Percentiles rank a stretch among this genome's conserved stretches.
Conservation (phyloP, 2,797 vertebrate genomes). For the Myiotriccus ornatus region DNA sequence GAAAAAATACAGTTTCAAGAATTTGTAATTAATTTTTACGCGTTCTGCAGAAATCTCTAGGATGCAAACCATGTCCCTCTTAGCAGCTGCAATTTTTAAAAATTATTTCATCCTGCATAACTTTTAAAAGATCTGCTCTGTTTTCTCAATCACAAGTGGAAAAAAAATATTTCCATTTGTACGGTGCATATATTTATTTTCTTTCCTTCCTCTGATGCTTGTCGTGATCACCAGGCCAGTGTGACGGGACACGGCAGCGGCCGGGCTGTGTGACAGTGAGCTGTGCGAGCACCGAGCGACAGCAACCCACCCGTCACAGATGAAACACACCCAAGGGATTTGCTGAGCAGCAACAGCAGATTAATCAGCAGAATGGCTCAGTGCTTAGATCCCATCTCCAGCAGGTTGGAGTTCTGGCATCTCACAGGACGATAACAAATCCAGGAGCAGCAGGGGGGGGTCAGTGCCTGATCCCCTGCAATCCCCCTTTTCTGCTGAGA, state of each 20-base stretch:
- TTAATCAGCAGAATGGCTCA: background rate
- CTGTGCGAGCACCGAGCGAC: background rate
- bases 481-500: background rate
- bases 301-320: background rate
- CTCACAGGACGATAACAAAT: background rate
- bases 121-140: background rate
- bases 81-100: background rate
- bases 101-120: background rate
- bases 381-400: background rate
- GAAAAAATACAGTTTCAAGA: background rate
- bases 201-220: background rate
- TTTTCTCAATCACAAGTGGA: background rate
- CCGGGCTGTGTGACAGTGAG: background rate
- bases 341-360: background rate
- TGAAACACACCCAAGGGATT: background rate
- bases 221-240: background rate
- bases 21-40: background rate
- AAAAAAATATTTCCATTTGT: background rate
- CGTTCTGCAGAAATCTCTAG: background rate
- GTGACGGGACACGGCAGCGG: background rate
- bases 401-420: background rate
- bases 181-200: background rate
- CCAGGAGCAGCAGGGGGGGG: rapidly evolving
- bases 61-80: background rate
- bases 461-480: background rate